Evolutionary conservation across 2,888 invertebrate species (phyloP).

Genomic region (Drosophila gaucha): DNA sequence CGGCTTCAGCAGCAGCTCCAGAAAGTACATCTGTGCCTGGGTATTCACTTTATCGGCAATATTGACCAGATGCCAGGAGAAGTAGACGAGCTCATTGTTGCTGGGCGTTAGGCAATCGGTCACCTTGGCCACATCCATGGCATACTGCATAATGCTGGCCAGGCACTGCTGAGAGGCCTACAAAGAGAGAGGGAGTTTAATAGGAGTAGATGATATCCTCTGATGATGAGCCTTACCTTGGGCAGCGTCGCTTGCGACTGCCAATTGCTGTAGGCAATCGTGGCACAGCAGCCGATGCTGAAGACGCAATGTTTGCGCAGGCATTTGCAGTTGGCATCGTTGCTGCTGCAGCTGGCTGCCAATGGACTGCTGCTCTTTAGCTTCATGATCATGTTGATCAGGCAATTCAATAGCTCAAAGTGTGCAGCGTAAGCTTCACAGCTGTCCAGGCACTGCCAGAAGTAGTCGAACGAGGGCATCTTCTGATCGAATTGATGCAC

Average conservation of each 20-base stretch:
- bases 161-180: slow-evolving; percentile 24
- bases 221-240: slow-evolving; percentile 20
- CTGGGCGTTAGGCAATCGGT: slow-evolving; percentile 66
- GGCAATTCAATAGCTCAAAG: slow-evolving; percentile 65
- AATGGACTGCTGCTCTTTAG: slow-evolving; percentile 64
- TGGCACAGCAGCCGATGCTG: slow-evolving; percentile 54
- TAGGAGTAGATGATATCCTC: not conserved
- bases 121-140: slow-evolving; percentile 66
- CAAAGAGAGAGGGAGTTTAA: not conserved
- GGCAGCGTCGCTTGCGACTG: slow-evolving; percentile 36
- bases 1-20: slow-evolving; percentile 55
- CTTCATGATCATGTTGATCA: slow-evolving; percentile 55
- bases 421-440: slow-evolving; percentile 55
- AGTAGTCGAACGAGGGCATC: slow-evolving; percentile 42
- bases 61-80: slow-evolving; percentile 41
- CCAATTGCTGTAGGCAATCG: slow-evolving; percentile 59
- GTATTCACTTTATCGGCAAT: slow-evolving; percentile 40
- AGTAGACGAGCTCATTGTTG: slow-evolving; percentile 42
- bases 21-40: slow-evolving; percentile 47
- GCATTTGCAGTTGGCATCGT: slow-evolving; percentile 62
- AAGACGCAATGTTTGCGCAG: slow-evolving; percentile 76
- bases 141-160: slow-evolving; percentile 56
- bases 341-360: slow-evolving; percentile 59
- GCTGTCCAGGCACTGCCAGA: slow-evolving; percentile 65
- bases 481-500: slow-evolving; percentile 50